These are phyloP conservation scores for Mongoloraphidia duomilia DNA, from an alignment of 2,888 invertebrate species.

Conservation along the genomic window DNA sequence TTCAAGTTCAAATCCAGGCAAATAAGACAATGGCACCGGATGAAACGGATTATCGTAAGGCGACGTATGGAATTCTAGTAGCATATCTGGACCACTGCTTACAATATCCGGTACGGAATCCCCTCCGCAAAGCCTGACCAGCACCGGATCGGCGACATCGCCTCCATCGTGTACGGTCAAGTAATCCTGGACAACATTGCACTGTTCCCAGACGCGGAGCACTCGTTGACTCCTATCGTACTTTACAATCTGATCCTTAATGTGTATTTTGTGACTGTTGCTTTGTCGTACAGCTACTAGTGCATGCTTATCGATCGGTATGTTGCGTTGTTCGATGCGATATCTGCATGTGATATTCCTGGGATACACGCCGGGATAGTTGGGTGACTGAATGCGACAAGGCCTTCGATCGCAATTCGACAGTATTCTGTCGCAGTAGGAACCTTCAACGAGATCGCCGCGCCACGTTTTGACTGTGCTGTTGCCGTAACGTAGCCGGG, in stretches of 20 bases:
- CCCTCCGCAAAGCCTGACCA: conserved; percentile 68
- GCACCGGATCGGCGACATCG: conserved; percentile 50
- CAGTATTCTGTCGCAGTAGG: conserved; percentile 67
- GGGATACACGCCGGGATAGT: conserved; percentile 82
- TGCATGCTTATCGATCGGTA: conserved; percentile 58
- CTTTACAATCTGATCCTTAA: conserved; percentile 63
- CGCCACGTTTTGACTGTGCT: conserved; percentile 57
- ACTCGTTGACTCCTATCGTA: conserved; percentile 62
- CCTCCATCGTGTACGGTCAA: conserved; percentile 69
- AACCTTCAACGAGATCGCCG: conserved; percentile 58
- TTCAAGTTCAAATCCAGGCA: conserved; percentile 70
- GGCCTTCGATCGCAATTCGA: conserved; percentile 55
- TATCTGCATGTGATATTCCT: conserved; percentile 55
- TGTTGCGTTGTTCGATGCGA: conserved; percentile 28
- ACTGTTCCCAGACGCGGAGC: conserved; percentile 68
- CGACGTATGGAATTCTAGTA: conserved; percentile 67
- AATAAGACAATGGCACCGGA: conserved; percentile 59
- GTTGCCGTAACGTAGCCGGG: conserved; percentile 63
- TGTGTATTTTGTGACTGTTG: conserved; percentile 63
- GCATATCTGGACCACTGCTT: conserved; percentile 61
- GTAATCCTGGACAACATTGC: conserved; percentile 69
- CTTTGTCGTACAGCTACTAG: conserved; percentile 61
- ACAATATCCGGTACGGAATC: conserved; percentile 69
- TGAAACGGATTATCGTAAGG: conserved; percentile 72
- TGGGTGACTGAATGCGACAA: conserved; percentile 68